Base-by-base conservation (phyloP, 2,797 vertebrate species). In the Sebastolobus alascanus region DNA sequence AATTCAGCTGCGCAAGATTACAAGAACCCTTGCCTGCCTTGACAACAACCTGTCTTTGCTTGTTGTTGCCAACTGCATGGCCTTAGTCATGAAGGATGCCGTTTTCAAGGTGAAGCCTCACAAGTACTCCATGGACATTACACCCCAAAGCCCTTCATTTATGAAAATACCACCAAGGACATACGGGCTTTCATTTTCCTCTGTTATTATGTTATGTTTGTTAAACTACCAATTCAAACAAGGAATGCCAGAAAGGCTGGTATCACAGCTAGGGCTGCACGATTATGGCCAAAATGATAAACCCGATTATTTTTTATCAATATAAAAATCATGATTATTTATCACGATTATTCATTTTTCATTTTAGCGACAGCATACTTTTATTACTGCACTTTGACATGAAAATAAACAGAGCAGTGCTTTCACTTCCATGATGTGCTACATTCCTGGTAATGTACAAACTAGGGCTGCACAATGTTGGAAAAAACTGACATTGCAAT, bases 71-170 rank as follows among this genome's bases (percentile, higher is more conserved):
- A 79, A 67, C 52, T 72, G 22, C 58, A 46, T 10, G 63, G 54
- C 64, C 77, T 79, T 38, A 50, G 54, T 67, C 27, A 67, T 68
- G 43, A 68, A 64, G 61, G 65, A 77, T n/a, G 63, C n/a, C 1
- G 61, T 77, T 85, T 88, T 72, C 73, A 86, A 79, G 43, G 84
- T 74, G 10, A 76, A 65, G 25, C 58, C 60, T 67, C 46, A 66
- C 25, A 40, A 76, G 27, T 58, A 52, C 10, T 40, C 12, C n/a
- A 74, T 61, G 31, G 27, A 79, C 16, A 66, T 75, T 61, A 76
- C 22, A 77, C 8, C n/a, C 7, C 16, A 38, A 63, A 75, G 65
- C 61, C 27, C 64, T 67, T 22, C 1, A 59, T 79, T 66, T 14
- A 27, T 50, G 14, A 73, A 55, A 78, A 79, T 11, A 76, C 67